phyloP scores from a whole-genome alignment of 2,113 vertebrate genomes.

The Terrapene triunguis region DNA sequence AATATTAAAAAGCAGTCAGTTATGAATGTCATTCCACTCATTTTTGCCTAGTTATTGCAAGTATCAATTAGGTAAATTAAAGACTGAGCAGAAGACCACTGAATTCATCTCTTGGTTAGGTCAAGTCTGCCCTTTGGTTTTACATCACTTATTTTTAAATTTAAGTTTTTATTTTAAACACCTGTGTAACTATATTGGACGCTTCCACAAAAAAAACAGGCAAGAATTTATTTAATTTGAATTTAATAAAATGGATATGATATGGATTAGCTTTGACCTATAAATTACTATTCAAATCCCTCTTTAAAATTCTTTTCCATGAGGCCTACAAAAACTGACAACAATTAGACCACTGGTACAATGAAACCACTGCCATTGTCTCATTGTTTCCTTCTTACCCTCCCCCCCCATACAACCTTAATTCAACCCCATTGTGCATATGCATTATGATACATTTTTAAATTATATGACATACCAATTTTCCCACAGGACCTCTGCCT shows the following conservation, averaged over 20 bases:
- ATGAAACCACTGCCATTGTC: neutral
- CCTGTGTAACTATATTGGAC: neutral
- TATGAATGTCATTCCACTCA: neutral
- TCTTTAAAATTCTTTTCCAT: neutral
- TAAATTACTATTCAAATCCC: neutral
- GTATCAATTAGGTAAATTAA: neutral
- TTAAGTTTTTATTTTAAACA: neutral
- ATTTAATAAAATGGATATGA: neutral
- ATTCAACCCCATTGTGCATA: neutral
- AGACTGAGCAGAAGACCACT: neutral
- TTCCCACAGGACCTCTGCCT: neutral
- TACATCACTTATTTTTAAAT: neutral
- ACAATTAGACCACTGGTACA: neutral
- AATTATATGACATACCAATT: neutral
- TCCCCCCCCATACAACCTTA: neutral
- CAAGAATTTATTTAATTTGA: neutral
- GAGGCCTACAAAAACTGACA: neutral
- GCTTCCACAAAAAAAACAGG: neutral
- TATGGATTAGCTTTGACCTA: neutral
- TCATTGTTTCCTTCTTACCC: neutral
- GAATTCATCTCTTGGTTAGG: neutral
- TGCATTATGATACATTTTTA: neutral
- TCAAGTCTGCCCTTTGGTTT: neutral
- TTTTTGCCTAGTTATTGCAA: neutral
- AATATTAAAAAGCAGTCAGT: neutral